Evolutionary conservation across 2,113 vertebrate genomes (phyloP).

Genomic region (Scomber japonicus): DNA sequence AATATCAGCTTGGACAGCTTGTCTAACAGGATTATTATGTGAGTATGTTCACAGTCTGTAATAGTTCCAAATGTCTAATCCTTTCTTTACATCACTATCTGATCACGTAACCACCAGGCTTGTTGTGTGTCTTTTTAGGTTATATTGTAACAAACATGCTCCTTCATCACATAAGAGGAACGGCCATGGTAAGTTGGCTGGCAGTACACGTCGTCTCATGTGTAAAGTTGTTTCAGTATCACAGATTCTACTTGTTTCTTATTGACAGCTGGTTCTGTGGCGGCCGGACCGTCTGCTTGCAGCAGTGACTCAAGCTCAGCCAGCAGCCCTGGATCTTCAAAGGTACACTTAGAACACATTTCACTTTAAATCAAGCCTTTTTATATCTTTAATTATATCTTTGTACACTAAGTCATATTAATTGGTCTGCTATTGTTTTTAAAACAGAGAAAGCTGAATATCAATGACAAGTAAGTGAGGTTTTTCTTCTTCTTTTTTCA

Average conservation of each 20-base stretch:
- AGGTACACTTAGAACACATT: conserved; percentile 14
- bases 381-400: not conserved
- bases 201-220: not conserved
- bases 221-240: not conserved
- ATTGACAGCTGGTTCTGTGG: conserved; percentile 6
- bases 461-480: conserved; percentile 54
- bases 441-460: conserved; percentile 48
- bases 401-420: not conserved
- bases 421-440: conserved; percentile 30
- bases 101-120: not conserved
- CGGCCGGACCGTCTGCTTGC: not conserved
- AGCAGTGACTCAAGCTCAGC: conserved; percentile 10
- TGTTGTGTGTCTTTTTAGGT: conserved; percentile 46
- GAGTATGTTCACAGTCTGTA: conserved; percentile 30
- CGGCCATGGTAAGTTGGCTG: conserved; percentile 39
- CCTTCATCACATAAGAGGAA: not conserved
- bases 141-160: conserved; percentile 57
- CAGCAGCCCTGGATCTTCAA: not conserved
- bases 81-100: not conserved
- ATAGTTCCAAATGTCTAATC: not conserved
- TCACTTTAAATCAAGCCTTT: not conserved
- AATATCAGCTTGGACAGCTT: conserved; percentile 29
- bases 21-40: conserved; percentile 14
- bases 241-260: not conserved
- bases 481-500: not conserved